Evolutionary conservation across 2,888 invertebrate species (phyloP).

Genomic region (Andrena fulva): DNA sequence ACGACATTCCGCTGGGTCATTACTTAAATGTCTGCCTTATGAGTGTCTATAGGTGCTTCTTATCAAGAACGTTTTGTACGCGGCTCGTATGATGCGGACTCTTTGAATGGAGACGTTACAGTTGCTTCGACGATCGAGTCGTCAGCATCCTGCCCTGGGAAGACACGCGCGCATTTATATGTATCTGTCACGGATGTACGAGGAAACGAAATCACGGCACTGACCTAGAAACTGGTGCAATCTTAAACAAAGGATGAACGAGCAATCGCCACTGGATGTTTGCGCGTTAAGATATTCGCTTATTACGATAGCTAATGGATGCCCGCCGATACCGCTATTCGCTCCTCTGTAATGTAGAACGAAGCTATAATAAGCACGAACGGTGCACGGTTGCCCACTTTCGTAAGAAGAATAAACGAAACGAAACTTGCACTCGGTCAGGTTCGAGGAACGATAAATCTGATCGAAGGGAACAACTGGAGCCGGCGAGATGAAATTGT

Average conservation of each 20-base stretch:
- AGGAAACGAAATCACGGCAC: slow-evolving; percentile 13
- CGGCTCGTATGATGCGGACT: slow-evolving; percentile 71
- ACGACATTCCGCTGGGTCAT: slow-evolving; percentile 69
- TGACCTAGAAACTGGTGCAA: slow-evolving; percentile 33
- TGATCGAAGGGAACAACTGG: background rate
- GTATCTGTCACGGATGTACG: slow-evolving; percentile 25
- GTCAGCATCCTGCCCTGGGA: slow-evolving; percentile 72
- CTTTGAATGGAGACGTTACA: slow-evolving; percentile 74
- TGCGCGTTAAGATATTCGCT: slow-evolving; percentile 16
- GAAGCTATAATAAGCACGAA: background rate
- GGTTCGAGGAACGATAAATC: background rate
- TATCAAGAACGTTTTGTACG: slow-evolving; percentile 77
- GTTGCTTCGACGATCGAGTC: slow-evolving; percentile 77
- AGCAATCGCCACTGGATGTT: background rate
- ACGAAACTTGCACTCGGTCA: background rate
- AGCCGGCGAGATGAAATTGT: background rate
- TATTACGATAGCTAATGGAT: slow-evolving; percentile 23
- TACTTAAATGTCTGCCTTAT: slow-evolving; percentile 65
- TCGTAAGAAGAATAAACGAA: background rate
- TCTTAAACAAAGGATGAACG: background rate
- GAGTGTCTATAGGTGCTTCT: slow-evolving; percentile 70
- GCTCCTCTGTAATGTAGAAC: slow-evolving; percentile 25
- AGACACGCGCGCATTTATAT: slow-evolving; percentile 50
- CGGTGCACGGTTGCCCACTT: background rate
- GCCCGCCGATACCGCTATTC: slow-evolving; percentile 21